Evolutionary conservation across 2,113 vertebrate species (phyloP).

Genomic region (Lamprotornis superbus): DNA sequence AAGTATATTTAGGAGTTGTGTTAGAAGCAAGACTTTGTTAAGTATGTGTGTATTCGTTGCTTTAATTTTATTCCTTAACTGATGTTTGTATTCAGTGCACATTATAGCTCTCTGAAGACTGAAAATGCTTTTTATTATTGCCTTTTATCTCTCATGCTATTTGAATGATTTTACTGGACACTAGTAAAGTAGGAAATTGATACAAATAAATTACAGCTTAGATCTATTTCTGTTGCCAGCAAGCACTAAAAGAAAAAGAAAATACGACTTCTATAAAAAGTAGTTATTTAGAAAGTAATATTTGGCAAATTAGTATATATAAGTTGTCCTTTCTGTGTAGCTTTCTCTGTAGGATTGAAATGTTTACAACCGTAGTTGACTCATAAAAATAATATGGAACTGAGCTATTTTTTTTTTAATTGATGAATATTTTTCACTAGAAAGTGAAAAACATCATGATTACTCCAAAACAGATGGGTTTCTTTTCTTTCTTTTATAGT

Average conservation of each 20-base stretch:
- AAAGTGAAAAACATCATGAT: not conserved
- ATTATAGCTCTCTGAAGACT: conserved; percentile 56
- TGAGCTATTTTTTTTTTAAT: not conserved
- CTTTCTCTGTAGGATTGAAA: conserved; percentile 35
- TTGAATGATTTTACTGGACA: conserved; percentile 73
- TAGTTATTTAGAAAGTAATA: conserved; percentile 64
- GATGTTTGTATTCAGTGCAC: conserved; percentile 49
- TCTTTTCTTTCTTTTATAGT: not conserved
- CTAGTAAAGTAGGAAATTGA: conserved; percentile 58
- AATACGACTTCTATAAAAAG: conserved; percentile 36
- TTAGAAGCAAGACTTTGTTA: not conserved
- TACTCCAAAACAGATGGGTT: not conserved
- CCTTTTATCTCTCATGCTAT: conserved; percentile 66
- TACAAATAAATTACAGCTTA: conserved; percentile 70
- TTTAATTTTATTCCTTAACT: conserved; percentile 31
- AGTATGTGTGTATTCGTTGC: not conserved
- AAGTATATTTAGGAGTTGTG: conserved; percentile 39
- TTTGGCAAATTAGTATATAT: conserved; percentile 66
- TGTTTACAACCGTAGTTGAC: conserved; percentile 32
- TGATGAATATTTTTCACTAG: conserved; percentile 22
- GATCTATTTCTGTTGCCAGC: conserved; percentile 68
- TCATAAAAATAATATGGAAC: conserved; percentile 40
- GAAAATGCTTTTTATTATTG: conserved; percentile 67
- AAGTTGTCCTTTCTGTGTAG: conserved; percentile 49
- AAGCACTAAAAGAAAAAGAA: conserved; percentile 61